Conservation (phyloP, 2,113 vertebrate genomes). For the Tauraco erythrolophus region DNA sequence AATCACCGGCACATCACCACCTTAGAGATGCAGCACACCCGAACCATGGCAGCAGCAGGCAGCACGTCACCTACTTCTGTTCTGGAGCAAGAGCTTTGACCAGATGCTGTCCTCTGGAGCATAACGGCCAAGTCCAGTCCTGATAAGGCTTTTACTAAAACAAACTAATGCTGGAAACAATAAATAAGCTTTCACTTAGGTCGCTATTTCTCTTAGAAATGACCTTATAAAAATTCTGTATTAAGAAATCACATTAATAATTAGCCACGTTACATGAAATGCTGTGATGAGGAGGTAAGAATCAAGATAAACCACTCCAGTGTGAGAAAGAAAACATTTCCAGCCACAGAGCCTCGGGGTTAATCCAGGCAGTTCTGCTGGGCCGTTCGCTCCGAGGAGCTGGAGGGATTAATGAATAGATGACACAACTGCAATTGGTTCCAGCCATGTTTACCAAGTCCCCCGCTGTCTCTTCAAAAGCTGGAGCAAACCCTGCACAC, state of each 20-base stretch:
- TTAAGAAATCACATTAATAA: neutral
- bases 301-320: neutral
- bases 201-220: neutral
- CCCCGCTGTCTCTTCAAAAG: neutral
- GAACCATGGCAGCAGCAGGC: neutral
- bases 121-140: neutral
- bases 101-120: neutral
- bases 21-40: neutral
- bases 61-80: neutral
- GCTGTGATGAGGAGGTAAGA: neutral
- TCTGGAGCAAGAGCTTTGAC: neutral
- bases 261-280: neutral
- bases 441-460: neutral
- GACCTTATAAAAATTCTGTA: neutral
- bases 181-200: neutral
- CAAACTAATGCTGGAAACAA: neutral
- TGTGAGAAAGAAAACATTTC: neutral
- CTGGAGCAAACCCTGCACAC: neutral
- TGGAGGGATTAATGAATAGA: neutral
- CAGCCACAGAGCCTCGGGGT: neutral
- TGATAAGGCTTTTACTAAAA: neutral
- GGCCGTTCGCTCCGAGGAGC: too few relatives aligned
- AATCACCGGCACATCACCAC: neutral
- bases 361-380: neutral
- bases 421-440: neutral